A percentile compares a stretch with the other conserved stretches of the same genome.
Conservation (phyloP, 2,797 vertebrate species). For the Poeciliopsis presidionis region DNA sequence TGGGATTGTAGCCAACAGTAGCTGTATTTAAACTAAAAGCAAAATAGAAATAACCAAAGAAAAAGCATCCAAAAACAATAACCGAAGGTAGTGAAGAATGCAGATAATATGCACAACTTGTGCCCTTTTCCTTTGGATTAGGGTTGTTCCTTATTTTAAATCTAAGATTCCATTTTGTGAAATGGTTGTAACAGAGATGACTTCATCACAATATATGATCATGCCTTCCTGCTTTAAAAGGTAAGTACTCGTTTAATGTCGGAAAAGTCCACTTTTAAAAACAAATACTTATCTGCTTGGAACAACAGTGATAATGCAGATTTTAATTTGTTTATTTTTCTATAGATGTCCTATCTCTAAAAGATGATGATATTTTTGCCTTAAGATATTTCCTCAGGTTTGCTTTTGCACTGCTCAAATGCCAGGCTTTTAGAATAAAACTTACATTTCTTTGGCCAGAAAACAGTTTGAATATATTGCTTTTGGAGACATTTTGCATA, state of each 20-base stretch:
- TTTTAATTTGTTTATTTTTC: background rate
- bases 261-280: background rate
- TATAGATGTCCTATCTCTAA: background rate
- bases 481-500: conserved; percentile 49
- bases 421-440: conserved; percentile 47
- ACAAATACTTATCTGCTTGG: background rate
- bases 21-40: background rate
- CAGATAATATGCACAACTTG: background rate
- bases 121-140: background rate
- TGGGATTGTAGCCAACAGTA: background rate
- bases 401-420: conserved; percentile 25
- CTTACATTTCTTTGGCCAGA: conserved; percentile 7
- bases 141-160: background rate
- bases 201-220: background rate
- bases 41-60: background rate
- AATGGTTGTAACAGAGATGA: background rate
- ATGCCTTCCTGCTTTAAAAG: background rate
- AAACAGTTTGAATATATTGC: conserved; percentile 36
- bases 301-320: background rate
- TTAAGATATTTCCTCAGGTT: conserved; percentile 51
- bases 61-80: background rate
- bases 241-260: background rate
- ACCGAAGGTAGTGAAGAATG: too few relatives aligned
- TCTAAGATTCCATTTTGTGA: background rate
- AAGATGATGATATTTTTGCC: background rate